Conservation (phyloP, 1,140 invertebrate genomes). For the Ceratoteleas bidentatus region DNA sequence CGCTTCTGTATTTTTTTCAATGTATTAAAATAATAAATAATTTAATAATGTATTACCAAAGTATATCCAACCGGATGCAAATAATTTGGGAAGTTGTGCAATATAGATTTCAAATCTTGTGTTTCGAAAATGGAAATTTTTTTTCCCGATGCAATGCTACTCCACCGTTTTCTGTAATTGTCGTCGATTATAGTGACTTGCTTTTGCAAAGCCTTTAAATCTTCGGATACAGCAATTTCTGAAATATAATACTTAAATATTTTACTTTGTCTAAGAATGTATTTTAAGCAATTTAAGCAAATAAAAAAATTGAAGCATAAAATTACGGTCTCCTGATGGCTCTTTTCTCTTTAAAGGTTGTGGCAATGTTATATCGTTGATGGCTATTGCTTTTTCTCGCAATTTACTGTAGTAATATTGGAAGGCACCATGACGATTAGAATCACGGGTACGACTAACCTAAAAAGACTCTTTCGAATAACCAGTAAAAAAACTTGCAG, state of each 20-base stretch:
- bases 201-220: constrained; percentile 12
- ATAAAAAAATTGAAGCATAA: no score
- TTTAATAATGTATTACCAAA: constrained; percentile 18
- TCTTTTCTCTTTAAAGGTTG: constrained; percentile 6
- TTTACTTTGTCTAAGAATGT: constrained; percentile 1
- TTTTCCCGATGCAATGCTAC: constrained; percentile 4
- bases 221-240: constrained; percentile 4
- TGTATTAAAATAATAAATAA: constrained; percentile 10
- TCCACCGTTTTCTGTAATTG: constrained; percentile 18
- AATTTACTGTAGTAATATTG: no score
- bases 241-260: constrained; percentile 7
- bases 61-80: constrained; percentile 20
- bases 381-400: no score
- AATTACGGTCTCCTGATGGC: neutral
- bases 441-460: neutral
- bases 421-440: no score
- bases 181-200: constrained; percentile 16
- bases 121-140: neutral
- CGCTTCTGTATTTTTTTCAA: no score
- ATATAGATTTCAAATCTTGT: constrained; percentile 9
- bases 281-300: neutral
- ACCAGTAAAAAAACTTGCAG: constrained; percentile 11
- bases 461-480: constrained; percentile 37
- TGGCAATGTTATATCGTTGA: no score
- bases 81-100: constrained; percentile 11